Percentiles rank a stretch among this genome's conserved stretches.
phyloP scores from a whole-genome alignment of 2,797 vertebrate species.

The Steatocranus sp. region DNA sequence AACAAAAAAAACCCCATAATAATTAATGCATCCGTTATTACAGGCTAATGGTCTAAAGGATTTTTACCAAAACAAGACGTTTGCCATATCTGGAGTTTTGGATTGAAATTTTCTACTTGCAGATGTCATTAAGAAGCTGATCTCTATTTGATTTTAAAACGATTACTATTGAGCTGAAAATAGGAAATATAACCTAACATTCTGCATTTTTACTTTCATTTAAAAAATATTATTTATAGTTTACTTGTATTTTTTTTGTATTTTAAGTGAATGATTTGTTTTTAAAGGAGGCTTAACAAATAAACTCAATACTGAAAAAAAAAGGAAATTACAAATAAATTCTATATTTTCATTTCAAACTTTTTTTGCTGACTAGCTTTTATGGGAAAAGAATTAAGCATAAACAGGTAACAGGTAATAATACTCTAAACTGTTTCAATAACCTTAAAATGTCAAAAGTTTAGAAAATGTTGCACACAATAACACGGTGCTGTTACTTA shows the following conservation, averaged over 20 bases:
- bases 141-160: neutral
- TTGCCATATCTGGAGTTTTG: neutral
- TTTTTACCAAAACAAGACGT: neutral
- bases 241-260: neutral
- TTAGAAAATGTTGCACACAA: neutral
- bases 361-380: neutral
- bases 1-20: rapidly evolving
- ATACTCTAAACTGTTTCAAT: neutral
- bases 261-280: neutral
- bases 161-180: neutral
- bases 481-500: neutral
- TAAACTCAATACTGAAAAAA: neutral
- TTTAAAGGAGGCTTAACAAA: neutral
- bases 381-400: neutral
- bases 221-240: neutral
- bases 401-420: neutral
- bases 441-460: neutral
- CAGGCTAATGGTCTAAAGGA: neutral
- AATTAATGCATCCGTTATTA: neutral
- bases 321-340: neutral
- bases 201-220: neutral
- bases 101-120: neutral
- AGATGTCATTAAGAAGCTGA: neutral
- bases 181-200: neutral
- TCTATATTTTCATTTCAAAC: neutral